These are phyloP conservation scores for Gymnodraco acuticeps DNA, from an alignment of 2,797 vertebrate species.

Conservation along the genomic window DNA sequence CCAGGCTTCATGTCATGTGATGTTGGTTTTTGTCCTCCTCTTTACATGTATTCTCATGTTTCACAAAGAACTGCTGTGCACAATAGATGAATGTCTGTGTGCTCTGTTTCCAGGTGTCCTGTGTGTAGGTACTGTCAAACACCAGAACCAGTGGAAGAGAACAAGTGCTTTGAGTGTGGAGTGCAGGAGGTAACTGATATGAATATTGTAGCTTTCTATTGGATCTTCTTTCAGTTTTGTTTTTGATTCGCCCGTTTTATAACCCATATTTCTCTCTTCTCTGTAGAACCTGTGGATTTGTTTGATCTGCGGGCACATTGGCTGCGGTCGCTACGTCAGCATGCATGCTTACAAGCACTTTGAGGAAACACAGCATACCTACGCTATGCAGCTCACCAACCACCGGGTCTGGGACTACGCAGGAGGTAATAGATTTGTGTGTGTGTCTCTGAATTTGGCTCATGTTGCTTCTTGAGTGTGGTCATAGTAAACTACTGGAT, in stretches of 20 bases:
- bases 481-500: too few relatives aligned
- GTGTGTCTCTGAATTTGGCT: background rate
- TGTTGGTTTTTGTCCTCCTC: constrained; percentile 40
- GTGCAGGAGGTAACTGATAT: constrained; percentile 92
- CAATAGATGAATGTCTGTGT: constrained; percentile 6
- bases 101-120: constrained; percentile 89
- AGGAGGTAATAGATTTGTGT: constrained; percentile 85
- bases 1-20: constrained; percentile 38
- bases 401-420: constrained; percentile 99
- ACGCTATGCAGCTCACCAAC: constrained; percentile 99
- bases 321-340: constrained; percentile 96
- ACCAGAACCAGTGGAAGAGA: constrained; percentile 97
- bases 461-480: background rate
- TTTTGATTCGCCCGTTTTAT: too few relatives aligned
- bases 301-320: constrained; percentile 97
- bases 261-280: accelerated
- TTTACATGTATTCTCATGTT: constrained; percentile 41
- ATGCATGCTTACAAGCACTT: constrained; percentile 98
- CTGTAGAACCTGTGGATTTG: constrained; percentile 98
- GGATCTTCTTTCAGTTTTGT: background rate
- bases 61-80: constrained; percentile 34
- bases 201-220: too few relatives aligned
- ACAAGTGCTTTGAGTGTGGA: constrained; percentile 98
- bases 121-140: constrained; percentile 99
- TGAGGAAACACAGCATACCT: constrained; percentile 98